Evolutionary conservation across 2,888 invertebrate genomes (phyloP).

Genomic region (Thelaira solivaga): DNA sequence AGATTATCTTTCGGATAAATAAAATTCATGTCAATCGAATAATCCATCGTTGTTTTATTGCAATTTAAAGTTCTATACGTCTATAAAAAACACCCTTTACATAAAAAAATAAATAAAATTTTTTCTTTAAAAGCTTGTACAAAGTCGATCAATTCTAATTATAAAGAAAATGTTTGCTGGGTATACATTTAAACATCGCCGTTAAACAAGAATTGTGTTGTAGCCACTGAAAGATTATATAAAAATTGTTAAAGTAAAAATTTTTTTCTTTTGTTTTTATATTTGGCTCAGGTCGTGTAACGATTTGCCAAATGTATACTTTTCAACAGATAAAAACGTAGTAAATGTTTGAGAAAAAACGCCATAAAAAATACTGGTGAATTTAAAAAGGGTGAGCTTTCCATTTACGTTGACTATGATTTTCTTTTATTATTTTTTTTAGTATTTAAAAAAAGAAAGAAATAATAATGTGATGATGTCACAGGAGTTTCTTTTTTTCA

Average conservation of each 20-base stretch:
- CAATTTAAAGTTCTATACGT: too few species aligned
- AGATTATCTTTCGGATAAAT: too few species aligned
- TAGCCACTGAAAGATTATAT: neutral
- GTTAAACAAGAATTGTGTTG: too few species aligned
- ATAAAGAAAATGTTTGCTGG: too few species aligned
- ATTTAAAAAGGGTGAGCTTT: conserved; percentile 22
- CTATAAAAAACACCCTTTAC: too few species aligned
- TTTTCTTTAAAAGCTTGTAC: too few species aligned
- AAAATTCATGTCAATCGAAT: too few species aligned
- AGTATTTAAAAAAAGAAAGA: conserved; percentile 13
- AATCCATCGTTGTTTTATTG: too few species aligned
- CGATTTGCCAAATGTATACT: conserved; percentile 40
- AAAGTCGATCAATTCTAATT: too few species aligned
- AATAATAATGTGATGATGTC: conserved; percentile 52
- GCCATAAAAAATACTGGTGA: neutral
- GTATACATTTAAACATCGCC: too few species aligned
- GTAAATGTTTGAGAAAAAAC: neutral
- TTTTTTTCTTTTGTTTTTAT: neutral
- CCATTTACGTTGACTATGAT: conserved; percentile 10
- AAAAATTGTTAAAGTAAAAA: conserved; percentile 13
- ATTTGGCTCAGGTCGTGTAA: conserved; percentile 41
- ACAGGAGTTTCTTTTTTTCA: conserved; percentile 36
- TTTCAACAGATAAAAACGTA: conserved; percentile 32
- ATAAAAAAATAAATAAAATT: too few species aligned
- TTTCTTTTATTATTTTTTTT: neutral